Base-by-base conservation (phyloP, 2,113 vertebrate species). In the Lonchura striata region DNA sequence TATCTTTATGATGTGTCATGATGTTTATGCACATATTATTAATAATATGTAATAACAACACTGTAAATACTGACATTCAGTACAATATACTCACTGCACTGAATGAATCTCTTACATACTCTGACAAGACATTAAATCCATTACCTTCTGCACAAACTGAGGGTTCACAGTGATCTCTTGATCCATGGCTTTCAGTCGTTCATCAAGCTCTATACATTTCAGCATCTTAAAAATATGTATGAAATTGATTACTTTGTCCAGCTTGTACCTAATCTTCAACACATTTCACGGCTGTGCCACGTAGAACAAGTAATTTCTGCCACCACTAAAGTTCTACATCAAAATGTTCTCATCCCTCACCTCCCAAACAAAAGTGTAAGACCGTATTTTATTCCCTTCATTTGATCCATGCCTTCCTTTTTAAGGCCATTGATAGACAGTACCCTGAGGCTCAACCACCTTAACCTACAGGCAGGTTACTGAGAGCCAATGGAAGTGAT, bases 91-190 rank as follows among this genome's bases (percentile, higher is more conserved):
- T 70, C 31, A 31, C 33, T 56, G 61, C 63, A 37, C 59, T 30
- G 27, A 52, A 33, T 17, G 2, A 20, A 61, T 61, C 46, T 82
- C 41, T 57, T 12, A 44, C 11, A 31, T 7, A 28, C 28, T 64
- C 41, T 44, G 16, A 81, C 6, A 60, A 61, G 44, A 82, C 37
- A 65, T n/a, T 28, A 44, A 30, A 63, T 47, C 72, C 46, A 71
- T 97, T 97, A 99, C 99, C 99, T 99, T 99, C 96, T 99, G 99
- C 97, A 99, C 99, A 97, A 99, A 99, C 96, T 99, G 99, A 85
- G 99, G 99, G 96, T 99, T 99, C 98, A 99, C 99, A 61, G 99
- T 99, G 97, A 99, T 99, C 98, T 99, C 99, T 97, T 99, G 99
- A 98, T 99, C 99, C 99, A 99, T 99, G 92, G 99, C 99, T 98